Evolutionary conservation across 2,113 vertebrate genomes (phyloP).

Genomic region (Hirundichthys speculiger): DNA sequence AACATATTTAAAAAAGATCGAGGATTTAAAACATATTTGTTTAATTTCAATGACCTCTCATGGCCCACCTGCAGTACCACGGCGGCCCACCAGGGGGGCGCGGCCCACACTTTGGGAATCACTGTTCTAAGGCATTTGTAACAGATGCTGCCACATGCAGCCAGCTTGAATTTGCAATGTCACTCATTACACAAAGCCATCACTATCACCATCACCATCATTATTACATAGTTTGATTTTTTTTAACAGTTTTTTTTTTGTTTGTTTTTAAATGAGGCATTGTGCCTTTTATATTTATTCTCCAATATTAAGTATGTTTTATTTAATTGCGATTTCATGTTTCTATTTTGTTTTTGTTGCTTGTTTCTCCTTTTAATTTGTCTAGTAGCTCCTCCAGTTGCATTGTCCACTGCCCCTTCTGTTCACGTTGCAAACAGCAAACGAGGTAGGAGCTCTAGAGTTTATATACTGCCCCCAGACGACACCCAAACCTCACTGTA

Average conservation of each 20-base stretch:
- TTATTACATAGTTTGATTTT: slow-evolving; percentile 41
- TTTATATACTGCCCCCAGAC: slow-evolving; percentile 84
- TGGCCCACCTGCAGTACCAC: too few species aligned
- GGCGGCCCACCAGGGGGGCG: too few species aligned
- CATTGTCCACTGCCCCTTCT: slow-evolving; percentile 93
- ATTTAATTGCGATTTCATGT: slow-evolving; percentile 61
- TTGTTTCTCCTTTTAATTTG: slow-evolving; percentile 74
- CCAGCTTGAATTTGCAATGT: slow-evolving; percentile 62
- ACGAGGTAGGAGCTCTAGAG: slow-evolving; percentile 94
- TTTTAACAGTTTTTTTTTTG: slow-evolving; percentile 30
- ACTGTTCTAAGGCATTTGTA: slow-evolving; percentile 52
- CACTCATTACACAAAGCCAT: slow-evolving; percentile 70
- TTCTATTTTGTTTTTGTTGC: slow-evolving; percentile 48
- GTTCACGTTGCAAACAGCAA: slow-evolving; percentile 97
- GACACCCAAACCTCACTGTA: slow-evolving; percentile 83
- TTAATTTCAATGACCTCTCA: too few species aligned
- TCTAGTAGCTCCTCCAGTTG: slow-evolving; percentile 93
- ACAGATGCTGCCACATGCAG: slow-evolving; percentile 55
- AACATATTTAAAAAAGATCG: too few species aligned
- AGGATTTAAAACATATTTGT: too few species aligned
- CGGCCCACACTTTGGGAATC: too few species aligned
- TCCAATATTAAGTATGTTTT: slow-evolving; percentile 60
- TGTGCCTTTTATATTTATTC: slow-evolving; percentile 44
- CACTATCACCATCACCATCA: too few species aligned
- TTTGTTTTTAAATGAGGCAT: slow-evolving; percentile 35